phyloP scores from a whole-genome alignment of 30 jellyfish, hydroid and myxozoan genomes.

The Turritopsis dohrnii region DNA sequence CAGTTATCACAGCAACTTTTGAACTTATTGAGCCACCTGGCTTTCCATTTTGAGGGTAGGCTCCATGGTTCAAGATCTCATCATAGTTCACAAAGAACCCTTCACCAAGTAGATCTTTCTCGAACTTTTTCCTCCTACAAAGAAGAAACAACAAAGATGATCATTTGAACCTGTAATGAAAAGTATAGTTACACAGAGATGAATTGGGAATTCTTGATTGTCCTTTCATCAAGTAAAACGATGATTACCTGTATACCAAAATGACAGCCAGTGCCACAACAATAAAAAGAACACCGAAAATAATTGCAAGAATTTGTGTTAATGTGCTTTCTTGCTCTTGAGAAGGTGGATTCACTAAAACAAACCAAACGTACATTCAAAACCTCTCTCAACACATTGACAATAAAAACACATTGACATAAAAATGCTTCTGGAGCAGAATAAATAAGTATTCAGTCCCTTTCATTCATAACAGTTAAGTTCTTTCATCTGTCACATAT shows the following conservation, averaged over 20 bases:
- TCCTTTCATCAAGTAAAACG: no score
- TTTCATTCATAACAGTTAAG: no score
- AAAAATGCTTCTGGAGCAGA: no score
- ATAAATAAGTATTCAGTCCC: no score
- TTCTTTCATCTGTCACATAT: no score
- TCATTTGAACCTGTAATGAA: no score
- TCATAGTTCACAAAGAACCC: conserved; percentile 82
- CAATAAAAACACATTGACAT: not conserved
- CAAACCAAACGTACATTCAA: not conserved
- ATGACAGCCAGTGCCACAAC: conserved; percentile 20
- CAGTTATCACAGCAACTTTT: conserved; percentile 31
- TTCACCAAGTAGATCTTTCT: conserved; percentile 77
- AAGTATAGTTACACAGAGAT: no score
- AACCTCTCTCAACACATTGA: not conserved
- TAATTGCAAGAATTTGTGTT: conserved; percentile 43
- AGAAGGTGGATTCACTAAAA: not conserved
- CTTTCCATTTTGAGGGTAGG: conserved; percentile 34
- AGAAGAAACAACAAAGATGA: not conserved
- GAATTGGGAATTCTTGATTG: no score
- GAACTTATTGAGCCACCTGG: conserved; percentile 29
- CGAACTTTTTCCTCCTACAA: conserved; percentile 72
- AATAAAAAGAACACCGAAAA: conserved; percentile 32
- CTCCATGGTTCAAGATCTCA: conserved; percentile 54
- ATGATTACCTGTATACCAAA: conserved; percentile 26
- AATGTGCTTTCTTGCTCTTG: conserved; percentile 21